Evolutionary conservation across 2,888 invertebrate species (phyloP), one percentile per base, ranked within the genome.

Genomic region (Agonum fuliginosum): DNA sequence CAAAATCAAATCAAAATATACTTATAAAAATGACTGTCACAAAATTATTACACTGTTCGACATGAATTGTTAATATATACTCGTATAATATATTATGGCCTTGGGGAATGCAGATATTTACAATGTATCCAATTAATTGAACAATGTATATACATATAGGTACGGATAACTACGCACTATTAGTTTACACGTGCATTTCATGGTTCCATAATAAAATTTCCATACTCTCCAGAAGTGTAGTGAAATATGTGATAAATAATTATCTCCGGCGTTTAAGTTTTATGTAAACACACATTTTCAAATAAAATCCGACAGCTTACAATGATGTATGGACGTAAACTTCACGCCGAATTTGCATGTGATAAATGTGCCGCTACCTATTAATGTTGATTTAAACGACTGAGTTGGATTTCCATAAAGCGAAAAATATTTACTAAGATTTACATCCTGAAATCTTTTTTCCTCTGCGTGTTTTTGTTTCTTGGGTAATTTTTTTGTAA

Each of bases 381-480:
- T 27, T 54, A 27, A 54, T 27, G 54, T 12, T 20, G 54, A 24
- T 54, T 54, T 54, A 54, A 54, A 54, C 54, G 22, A 54, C 24
- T 22, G 22, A 10, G 0, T 37, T 12, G n/a, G 12, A 48, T 54
- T 24, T 54, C 22, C 54, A 24, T 27, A 54, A 54, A 24, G 54
- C n/a, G 54, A 54, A 54, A 54, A 54, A 54, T 54, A 54, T 54
- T 54, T 51, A 51, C 20, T 51, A 51, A 51, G 51, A 51, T 51
- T 51, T 54, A 12, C 54, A 54, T 54, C 10, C 54, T 12, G 22
- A 22, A 54, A 54, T 54, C 46, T 46, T 54, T 54, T 51, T 54
- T 54, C 24, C 22, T 10, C 24, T 10, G 0, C 22, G n/a, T 54
- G 54, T 54, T 54, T 54, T 54, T 54, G 54, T 54, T 54, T 24